Evolutionary conservation across 2,113 vertebrate genomes (phyloP), one percentile per base, ranked within the genome.

Genomic region (Progne subis): DNA sequence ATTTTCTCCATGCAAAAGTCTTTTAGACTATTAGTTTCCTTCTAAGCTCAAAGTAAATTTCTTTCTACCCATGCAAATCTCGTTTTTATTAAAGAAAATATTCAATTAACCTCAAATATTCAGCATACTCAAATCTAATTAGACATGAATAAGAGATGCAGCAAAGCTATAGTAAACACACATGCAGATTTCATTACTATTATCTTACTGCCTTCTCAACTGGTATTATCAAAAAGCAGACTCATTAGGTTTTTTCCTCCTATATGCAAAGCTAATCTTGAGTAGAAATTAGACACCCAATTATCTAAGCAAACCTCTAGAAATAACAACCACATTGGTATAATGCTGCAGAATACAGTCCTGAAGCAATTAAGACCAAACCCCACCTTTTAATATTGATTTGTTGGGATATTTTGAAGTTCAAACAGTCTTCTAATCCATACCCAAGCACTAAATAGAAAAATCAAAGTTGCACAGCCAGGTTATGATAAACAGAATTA

Each of bases 81-180:
- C 82, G 18, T 95, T 97, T 97, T 97, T 97, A 97, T 98, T 97
- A 97, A 96, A 97, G 90, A 97, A 97, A 97, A 95, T 97, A 97
- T 97, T 95, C 94, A 97, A 94, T 98, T 98, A 96, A 95, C 86
- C 92, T 96, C 97, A 86, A 97, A 97, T 97, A 97, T 81, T 93
- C 84, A 94, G 92, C 64, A 92, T 16, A 92, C 75, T 90, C 88
- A 88, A 96, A 95, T 95, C 83, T 98, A 96, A 97, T 95, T 96
- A 97, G 87, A 91, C 68, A 94, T 92, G 84, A 97, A 93, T 68
- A 97, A 65, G 96, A 95, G 57, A 91, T 95, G 82, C 86, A 95
- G 63, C 82, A 95, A 95, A 97, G 84, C 88, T 94, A 96, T 37
- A 96, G 90, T 92, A 96, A 97, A 97, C 34, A 97, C 49, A 95